Evolutionary conservation across 2,797 vertebrate genomes (phyloP).

Genomic region (Haliaeetus vocifer): DNA sequence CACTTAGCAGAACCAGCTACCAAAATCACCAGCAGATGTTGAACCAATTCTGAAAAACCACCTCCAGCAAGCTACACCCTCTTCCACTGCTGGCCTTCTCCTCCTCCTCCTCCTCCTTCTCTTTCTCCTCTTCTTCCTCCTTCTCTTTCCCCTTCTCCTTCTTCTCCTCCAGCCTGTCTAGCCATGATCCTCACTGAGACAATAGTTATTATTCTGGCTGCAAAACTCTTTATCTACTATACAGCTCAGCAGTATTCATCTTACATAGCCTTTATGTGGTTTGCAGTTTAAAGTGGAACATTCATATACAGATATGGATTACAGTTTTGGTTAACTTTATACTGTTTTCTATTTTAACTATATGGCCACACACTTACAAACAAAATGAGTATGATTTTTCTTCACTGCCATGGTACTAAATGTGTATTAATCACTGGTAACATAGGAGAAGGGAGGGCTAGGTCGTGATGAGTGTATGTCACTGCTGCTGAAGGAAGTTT

Average conservation of each 20-base stretch:
- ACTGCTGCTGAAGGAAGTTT: neutral
- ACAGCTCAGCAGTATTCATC: neutral
- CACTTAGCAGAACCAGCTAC: neutral
- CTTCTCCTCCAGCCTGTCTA: neutral
- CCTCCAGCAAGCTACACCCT: neutral
- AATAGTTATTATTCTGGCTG: neutral
- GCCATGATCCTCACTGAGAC: neutral
- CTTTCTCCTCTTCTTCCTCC: neutral
- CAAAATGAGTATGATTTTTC: neutral
- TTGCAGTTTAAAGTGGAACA: neutral
- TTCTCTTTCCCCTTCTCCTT: neutral
- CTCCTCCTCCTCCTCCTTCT: neutral
- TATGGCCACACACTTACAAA: neutral
- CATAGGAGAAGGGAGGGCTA: neutral
- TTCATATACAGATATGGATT: neutral
- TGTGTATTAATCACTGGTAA: neutral
- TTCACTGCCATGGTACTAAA: neutral
- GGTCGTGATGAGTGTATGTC: neutral
- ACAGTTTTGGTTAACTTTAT: neutral
- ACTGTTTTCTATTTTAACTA: neutral
- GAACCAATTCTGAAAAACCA: neutral
- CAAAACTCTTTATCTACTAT: neutral
- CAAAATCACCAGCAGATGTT: neutral
- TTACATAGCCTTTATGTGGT: neutral
- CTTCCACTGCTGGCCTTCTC: neutral